phyloP scores from a whole-genome alignment of 2,113 vertebrate species.

The Bombycilla garrulus region DNA sequence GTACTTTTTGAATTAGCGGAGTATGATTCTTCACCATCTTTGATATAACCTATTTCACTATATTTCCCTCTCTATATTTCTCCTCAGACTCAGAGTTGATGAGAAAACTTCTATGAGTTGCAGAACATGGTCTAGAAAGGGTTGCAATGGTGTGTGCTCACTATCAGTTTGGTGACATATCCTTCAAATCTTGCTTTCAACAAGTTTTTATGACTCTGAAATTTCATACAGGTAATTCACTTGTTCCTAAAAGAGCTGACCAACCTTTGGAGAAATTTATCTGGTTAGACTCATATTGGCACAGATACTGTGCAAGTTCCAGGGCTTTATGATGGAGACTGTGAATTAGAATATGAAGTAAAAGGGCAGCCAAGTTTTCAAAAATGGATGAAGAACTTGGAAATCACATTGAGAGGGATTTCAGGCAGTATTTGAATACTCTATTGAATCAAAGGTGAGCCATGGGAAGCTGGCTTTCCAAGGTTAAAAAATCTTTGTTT shows the following conservation, averaged over 20 bases:
- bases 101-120: background rate
- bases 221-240: background rate
- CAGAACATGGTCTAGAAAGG: background rate
- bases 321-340: background rate
- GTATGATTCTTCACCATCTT: background rate
- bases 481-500: background rate
- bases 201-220: background rate
- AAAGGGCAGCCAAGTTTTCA: background rate
- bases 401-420: background rate
- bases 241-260: background rate
- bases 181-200: background rate
- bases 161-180: background rate
- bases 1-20: background rate
- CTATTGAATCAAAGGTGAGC: background rate
- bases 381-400: background rate
- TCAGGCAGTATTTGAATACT: background rate
- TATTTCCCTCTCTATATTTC: background rate
- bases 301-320: background rate
- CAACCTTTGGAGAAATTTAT: background rate
- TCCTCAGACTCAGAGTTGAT: background rate
- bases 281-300: background rate
- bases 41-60: background rate
- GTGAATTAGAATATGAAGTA: background rate
- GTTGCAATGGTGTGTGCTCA: background rate
- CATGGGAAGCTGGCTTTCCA: background rate